These are phyloP conservation scores for Drosophila atroscutellata DNA, from an alignment of 2,888 invertebrate genomes.

Conservation along the genomic window DNA sequence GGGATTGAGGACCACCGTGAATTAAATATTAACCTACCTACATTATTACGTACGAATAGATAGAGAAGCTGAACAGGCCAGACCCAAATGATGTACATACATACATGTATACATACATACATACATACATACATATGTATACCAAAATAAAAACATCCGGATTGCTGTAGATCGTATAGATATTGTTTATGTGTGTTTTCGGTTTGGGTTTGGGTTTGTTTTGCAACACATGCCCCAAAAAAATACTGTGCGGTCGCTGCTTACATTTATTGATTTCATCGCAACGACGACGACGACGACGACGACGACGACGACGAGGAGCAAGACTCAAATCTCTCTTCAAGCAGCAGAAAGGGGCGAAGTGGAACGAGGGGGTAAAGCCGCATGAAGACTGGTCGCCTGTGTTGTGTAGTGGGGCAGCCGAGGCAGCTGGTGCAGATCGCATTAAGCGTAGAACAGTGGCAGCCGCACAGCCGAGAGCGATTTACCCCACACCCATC, in stretches of 20 bases:
- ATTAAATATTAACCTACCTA: slow-evolving; percentile 73
- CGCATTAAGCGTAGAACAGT: slow-evolving; percentile 80
- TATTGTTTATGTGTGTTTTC: slow-evolving; percentile 37
- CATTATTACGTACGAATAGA: slow-evolving; percentile 65
- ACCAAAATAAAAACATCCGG: slow-evolving; percentile 55
- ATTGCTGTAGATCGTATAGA: slow-evolving; percentile 66
- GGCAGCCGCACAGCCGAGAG: slow-evolving; percentile 76
- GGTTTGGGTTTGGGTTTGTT: slow-evolving; percentile 4
- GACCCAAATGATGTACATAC: slow-evolving; percentile 43
- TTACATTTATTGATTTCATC: slow-evolving; percentile 76
- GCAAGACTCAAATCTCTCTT: slow-evolving; percentile 19
- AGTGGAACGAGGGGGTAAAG: not conserved
- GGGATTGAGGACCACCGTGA: slow-evolving; percentile 61
- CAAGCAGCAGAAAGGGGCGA: not conserved
- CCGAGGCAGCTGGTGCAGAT: slow-evolving; percentile 33
- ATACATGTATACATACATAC: slow-evolving; percentile 9
- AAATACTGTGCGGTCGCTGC: slow-evolving; percentile 47
- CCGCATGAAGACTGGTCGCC: slow-evolving; percentile 12
- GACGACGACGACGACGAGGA: not conserved
- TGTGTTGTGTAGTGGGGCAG: slow-evolving; percentile 11
- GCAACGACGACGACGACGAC: slow-evolving; percentile 30
- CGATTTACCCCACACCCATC: slow-evolving; percentile 79
- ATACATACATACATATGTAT: not conserved
- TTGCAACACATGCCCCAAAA: slow-evolving; percentile 51
- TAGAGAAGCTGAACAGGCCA: slow-evolving; percentile 38